Evolutionary conservation across 2,888 invertebrate genomes (phyloP).

Genomic region (Drosophila leonis): DNA sequence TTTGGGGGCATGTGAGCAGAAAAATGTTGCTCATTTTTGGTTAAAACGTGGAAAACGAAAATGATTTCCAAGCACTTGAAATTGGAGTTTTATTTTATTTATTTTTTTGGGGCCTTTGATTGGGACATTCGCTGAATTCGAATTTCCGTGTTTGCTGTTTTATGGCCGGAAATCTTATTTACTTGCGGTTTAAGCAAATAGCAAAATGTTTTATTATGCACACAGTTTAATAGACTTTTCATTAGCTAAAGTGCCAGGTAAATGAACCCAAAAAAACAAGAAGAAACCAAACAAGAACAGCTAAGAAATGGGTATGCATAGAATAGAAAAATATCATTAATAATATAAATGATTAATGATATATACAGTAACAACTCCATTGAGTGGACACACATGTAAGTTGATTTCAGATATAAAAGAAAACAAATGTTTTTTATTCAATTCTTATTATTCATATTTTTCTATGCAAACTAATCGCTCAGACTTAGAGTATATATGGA

Average conservation of each 20-base stretch:
- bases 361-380: neutral
- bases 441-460: neutral
- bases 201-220: conserved; percentile 10
- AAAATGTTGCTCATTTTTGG: conserved; percentile 58
- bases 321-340: conserved; percentile 4
- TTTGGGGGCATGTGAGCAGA: conserved; percentile 28
- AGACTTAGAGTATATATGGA: neutral
- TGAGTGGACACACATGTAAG: too few species aligned
- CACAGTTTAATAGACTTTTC: conserved; percentile 34
- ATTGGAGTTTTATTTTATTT: conserved; percentile 16
- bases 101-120: conserved; percentile 14
- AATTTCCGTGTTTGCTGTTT: conserved; percentile 46
- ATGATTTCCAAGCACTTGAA: conserved; percentile 10
- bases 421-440: neutral
- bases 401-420: neutral
- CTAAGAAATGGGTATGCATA: neutral
- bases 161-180: conserved; percentile 55
- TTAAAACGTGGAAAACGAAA: conserved; percentile 31
- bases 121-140: conserved; percentile 23
- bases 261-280: neutral
- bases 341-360: conserved; percentile 4
- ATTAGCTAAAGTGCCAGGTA: conserved; percentile 28
- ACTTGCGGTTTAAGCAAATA: conserved; percentile 52
- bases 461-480: conserved; percentile 10
- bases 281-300: too few species aligned